These are phyloP conservation scores for Tragelaphus oryx DNA, from an alignment of 2,797 vertebrate species.

Conservation along the genomic window DNA sequence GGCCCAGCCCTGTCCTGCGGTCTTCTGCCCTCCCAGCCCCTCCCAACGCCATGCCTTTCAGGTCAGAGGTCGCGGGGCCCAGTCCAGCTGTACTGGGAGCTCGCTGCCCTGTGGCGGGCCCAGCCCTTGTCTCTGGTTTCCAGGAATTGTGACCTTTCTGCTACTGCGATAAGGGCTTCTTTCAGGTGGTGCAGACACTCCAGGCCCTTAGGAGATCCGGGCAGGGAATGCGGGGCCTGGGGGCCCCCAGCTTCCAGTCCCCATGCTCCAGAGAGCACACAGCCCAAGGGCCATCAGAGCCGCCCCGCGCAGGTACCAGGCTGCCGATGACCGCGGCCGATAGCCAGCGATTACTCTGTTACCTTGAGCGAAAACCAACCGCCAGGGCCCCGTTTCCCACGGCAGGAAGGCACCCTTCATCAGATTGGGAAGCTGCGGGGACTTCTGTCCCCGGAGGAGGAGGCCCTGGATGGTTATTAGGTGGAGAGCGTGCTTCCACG, in stretches of 20 bases:
- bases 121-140: background rate
- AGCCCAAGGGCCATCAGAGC: background rate
- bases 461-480: background rate
- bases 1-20: accelerated
- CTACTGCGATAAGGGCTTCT: background rate
- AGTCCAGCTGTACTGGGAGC: background rate
- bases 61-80: background rate
- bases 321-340: background rate
- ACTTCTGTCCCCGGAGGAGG: background rate
- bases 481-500: accelerated
- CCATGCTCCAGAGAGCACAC: background rate
- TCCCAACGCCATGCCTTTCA: accelerated
- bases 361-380: background rate
- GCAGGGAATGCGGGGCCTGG: background rate
- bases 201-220: accelerated
- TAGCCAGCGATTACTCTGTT: background rate
- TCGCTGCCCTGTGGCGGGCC: accelerated
- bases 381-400: background rate
- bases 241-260: background rate
- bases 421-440: background rate
- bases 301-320: accelerated
- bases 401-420: background rate
- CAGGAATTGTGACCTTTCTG: background rate
- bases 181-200: background rate
- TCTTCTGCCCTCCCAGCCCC: background rate